phyloP scores from a whole-genome alignment of 2,113 vertebrate genomes.

The Felis catus region DNA sequence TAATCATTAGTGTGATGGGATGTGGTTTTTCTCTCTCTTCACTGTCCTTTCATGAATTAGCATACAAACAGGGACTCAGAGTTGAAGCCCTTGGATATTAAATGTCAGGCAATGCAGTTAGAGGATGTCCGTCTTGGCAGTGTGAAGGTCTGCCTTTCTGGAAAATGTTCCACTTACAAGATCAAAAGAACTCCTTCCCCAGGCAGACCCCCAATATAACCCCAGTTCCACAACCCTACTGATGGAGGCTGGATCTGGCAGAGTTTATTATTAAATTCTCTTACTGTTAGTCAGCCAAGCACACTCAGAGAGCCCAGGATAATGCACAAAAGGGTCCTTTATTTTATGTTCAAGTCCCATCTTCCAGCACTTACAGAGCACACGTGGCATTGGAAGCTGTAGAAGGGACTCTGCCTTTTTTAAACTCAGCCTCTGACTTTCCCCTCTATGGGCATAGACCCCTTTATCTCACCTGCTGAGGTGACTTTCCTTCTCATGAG shows the following conservation, averaged over 20 bases:
- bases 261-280: conserved; percentile 21
- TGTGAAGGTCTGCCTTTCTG: background rate
- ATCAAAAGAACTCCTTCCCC: background rate
- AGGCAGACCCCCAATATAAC: background rate
- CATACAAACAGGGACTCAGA: background rate
- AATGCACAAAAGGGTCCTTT: background rate
- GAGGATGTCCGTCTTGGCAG: background rate
- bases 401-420: background rate
- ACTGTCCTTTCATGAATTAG: background rate
- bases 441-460: background rate
- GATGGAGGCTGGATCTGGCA: background rate
- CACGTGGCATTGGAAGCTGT: background rate
- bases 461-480: background rate
- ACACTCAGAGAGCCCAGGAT: background rate
- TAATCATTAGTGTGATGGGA: background rate
- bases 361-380: background rate
- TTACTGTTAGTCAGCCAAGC: background rate
- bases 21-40: background rate
- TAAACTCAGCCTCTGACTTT: background rate
- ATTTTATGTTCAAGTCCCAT: background rate
- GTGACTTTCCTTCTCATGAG: background rate
- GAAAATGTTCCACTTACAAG: background rate
- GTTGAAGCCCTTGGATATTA: background rate
- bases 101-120: background rate
- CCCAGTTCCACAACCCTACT: background rate